Conservation (phyloP, 2,888 invertebrate genomes). For the Lycocerus yunnanus region DNA sequence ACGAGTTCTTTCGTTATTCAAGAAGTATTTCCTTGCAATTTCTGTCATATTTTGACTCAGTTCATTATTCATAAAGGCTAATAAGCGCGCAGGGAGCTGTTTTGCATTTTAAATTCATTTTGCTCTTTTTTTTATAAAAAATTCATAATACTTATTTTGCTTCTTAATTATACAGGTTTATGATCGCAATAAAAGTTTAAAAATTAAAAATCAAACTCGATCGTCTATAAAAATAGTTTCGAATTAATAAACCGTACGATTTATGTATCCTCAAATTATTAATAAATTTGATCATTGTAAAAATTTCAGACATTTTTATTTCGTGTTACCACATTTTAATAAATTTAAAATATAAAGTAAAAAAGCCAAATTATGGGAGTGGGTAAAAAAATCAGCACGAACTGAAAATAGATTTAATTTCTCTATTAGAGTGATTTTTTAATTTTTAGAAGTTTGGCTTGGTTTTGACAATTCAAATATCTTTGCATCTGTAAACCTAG, state of each 20-base stretch:
- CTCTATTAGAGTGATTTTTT: too few relatives aligned
- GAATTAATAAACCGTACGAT: not conserved
- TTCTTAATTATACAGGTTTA: not conserved
- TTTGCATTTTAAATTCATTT: slow-evolving; percentile 30
- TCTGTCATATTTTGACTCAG: slow-evolving; percentile 25
- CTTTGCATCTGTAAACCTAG: too few relatives aligned
- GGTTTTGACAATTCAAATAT: too few relatives aligned
- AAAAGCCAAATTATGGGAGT: not conserved
- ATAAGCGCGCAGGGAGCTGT: slow-evolving; percentile 26
- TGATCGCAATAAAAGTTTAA: not conserved
- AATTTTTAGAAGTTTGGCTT: too few relatives aligned
- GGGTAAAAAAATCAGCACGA: too few relatives aligned
- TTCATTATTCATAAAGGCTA: slow-evolving; percentile 28
- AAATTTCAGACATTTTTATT: not conserved
- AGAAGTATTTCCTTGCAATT: slow-evolving; percentile 15
- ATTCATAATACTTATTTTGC: slow-evolving; percentile 11
- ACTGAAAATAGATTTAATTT: too few relatives aligned
- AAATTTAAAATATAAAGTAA: not conserved
- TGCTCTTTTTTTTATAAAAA: slow-evolving; percentile 24
- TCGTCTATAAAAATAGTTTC: not conserved
- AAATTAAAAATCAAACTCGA: not conserved
- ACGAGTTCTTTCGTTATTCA: slow-evolving; percentile 10
- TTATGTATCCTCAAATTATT: not conserved
- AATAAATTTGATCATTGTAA: not conserved
- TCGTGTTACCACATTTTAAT: not conserved